These are phyloP conservation scores for Acrossocheilus wenchowensis DNA, from an alignment of 2,797 vertebrate genomes.

Conservation along the genomic window DNA sequence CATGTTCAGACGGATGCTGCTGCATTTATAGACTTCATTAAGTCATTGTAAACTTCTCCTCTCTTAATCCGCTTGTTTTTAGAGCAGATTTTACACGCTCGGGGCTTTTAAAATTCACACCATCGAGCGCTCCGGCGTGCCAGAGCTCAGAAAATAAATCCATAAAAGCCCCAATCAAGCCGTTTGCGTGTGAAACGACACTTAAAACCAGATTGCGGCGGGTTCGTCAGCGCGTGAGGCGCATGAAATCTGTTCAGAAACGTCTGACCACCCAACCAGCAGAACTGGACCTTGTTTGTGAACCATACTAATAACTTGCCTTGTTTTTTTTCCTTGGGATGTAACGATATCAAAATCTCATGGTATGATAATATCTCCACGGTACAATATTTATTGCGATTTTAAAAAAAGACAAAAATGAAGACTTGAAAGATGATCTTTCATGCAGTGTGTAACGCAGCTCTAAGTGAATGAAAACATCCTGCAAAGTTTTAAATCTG, in stretches of 20 bases:
- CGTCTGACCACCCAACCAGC: not conserved
- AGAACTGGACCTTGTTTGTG: not conserved
- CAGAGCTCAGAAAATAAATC: constrained; percentile 31
- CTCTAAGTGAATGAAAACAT: too few species aligned
- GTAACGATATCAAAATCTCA: not conserved
- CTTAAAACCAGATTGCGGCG: constrained; percentile 35
- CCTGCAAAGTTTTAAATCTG: too few species aligned
- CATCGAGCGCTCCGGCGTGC: constrained; percentile 19
- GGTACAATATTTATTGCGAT: not conserved
- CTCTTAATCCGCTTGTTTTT: constrained; percentile 42
- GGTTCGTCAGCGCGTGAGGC: not conserved
- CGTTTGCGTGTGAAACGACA: constrained; percentile 43
- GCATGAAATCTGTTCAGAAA: not conserved
- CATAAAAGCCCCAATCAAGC: constrained; percentile 40
- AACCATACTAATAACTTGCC: not conserved
- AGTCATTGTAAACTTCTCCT: constrained; percentile 46
- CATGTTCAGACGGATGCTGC: not conserved
- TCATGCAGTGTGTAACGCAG: too few species aligned
- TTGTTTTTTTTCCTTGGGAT: not conserved
- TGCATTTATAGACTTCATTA: constrained; percentile 50
- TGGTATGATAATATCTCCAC: not conserved
- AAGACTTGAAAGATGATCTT: too few species aligned
- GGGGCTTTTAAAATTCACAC: constrained; percentile 31
- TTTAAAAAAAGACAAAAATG: too few species aligned
- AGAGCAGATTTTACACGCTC: constrained; percentile 36